phyloP scores from a whole-genome alignment of 2,888 invertebrate species.

The Oxycera nigricornis region DNA sequence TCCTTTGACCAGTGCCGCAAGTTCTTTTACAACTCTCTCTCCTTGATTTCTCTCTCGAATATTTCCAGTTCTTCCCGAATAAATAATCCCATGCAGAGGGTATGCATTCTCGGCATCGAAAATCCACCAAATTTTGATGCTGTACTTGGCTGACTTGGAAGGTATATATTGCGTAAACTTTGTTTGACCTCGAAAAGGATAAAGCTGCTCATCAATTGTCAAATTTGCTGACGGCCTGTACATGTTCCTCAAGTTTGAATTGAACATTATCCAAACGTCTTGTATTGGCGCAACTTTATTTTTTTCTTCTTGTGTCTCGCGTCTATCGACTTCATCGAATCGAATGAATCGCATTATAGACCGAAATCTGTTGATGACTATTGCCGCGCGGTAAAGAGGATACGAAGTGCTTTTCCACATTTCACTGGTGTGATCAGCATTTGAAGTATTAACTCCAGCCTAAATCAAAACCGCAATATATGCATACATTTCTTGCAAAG shows the following conservation, averaged over 20 bases:
- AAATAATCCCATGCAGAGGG: conserved; percentile 48
- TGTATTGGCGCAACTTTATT: background rate
- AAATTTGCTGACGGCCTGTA: background rate
- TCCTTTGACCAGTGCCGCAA: conserved; percentile 19
- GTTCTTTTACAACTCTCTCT: conserved; percentile 52
- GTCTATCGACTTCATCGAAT: background rate
- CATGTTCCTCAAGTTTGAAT: background rate
- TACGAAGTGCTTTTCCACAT: background rate
- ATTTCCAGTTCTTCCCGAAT: conserved; percentile 45
- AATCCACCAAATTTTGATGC: too few relatives aligned
- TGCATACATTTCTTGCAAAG: background rate
- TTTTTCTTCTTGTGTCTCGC: too few relatives aligned
- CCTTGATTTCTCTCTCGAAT: conserved; percentile 48
- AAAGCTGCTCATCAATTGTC: background rate
- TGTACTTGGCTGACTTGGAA: too few relatives aligned
- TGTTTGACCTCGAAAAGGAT: background rate
- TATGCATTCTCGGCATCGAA: conserved; percentile 42
- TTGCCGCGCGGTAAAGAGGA: background rate
- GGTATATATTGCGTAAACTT: background rate
- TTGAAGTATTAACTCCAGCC: background rate
- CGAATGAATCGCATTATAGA: background rate
- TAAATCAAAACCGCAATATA: background rate
- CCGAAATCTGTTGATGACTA: too few relatives aligned
- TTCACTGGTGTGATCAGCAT: background rate
- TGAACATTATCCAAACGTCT: background rate